These are phyloP conservation scores for Sardinella longiceps DNA, from an alignment of 2,797 vertebrate genomes.

Conservation along the genomic window DNA sequence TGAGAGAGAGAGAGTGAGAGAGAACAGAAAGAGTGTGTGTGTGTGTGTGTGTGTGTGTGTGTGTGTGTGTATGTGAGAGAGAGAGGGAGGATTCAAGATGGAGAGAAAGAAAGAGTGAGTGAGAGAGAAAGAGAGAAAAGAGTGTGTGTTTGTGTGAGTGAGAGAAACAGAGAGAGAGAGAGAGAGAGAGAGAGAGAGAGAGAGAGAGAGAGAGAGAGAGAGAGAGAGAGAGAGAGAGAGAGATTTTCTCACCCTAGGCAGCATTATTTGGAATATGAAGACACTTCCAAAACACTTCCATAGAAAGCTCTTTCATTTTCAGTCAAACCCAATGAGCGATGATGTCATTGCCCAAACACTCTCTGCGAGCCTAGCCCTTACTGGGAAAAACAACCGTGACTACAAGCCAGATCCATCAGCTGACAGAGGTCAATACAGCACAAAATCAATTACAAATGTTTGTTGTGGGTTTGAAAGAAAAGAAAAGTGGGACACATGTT, in stretches of 20 bases:
- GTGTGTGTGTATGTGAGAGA: no score
- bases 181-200: neutral
- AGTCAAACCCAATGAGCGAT: neutral
- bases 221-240: neutral
- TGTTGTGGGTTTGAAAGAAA: neutral
- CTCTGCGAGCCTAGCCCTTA: neutral
- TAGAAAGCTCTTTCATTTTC: slow-evolving; percentile 5
- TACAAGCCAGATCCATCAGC: neutral
- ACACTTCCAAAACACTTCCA: neutral
- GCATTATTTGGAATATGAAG: neutral
- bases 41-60: no score
- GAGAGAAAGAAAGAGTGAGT: no score
- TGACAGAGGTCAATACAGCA: neutral
- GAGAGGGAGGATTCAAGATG: no score
- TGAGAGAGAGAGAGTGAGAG: neutral
- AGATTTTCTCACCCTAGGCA: neutral
- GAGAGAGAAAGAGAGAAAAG: no score
- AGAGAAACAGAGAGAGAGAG: neutral
- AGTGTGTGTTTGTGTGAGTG: no score
- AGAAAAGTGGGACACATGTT: neutral
- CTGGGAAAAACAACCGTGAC: neutral
- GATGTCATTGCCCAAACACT: neutral
- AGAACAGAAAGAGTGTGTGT: no score
- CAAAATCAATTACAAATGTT: neutral
- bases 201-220: neutral